Conservation (phyloP, 1,140 invertebrate genomes). For the Cotesia chilonis region DNA sequence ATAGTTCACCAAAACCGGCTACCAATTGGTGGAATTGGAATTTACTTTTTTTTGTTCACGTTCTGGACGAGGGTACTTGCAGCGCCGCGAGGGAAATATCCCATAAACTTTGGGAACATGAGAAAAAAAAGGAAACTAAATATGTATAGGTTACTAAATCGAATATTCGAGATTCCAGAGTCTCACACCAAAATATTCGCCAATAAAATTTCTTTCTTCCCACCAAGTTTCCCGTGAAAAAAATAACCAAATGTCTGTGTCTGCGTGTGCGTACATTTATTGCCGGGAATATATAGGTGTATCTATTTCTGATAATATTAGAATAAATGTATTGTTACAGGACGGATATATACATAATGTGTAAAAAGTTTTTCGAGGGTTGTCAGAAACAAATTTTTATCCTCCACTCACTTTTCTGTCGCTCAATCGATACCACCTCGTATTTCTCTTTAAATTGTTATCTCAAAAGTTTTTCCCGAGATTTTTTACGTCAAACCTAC, state of each 20-base stretch:
- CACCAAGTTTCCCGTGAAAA: background rate
- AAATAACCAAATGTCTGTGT: no score
- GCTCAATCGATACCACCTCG: conserved; percentile 1
- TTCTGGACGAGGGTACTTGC: background rate
- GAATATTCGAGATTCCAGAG: conserved; percentile 29
- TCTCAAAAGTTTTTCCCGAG: conserved; percentile 7
- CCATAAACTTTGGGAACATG: background rate
- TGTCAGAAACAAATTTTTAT: background rate
- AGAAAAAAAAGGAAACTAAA: conserved; percentile 7
- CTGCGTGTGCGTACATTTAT: no score
- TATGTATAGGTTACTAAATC: conserved; percentile 8
- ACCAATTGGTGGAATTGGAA: conserved; percentile 16
- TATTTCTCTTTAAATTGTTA: conserved; percentile 13
- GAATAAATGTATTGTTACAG: no score
- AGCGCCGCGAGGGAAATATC: background rate
- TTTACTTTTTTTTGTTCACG: conserved; percentile 2
- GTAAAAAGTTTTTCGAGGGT: background rate
- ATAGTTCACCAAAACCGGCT: background rate
- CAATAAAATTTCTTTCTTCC: conserved; percentile 13
- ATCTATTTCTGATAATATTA: no score
- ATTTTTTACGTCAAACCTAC: conserved; percentile 4
- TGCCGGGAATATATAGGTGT: no score
- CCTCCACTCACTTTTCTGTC: conserved; percentile 1
- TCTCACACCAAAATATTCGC: background rate
- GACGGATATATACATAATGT: no score